Evolutionary conservation across 1,140 invertebrate species (phyloP).

Genomic region (Forficula auricularia): DNA sequence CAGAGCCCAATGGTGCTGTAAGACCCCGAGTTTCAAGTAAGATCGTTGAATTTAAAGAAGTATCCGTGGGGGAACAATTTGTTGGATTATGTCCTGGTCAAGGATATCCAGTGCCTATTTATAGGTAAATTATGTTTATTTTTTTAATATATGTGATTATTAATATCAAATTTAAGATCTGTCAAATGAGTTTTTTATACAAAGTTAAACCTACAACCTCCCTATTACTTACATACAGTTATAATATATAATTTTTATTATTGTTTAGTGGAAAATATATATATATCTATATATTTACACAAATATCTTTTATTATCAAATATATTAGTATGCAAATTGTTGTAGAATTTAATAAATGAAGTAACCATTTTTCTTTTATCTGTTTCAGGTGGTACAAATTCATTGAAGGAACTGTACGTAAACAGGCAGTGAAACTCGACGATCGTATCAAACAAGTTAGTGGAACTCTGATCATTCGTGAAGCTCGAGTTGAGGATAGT

Average conservation of each 20-base stretch:
- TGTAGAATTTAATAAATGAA: no score
- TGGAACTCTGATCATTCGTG: constrained; percentile 78
- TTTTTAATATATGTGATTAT: no score
- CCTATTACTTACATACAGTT: no score
- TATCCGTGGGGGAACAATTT: constrained; percentile 19
- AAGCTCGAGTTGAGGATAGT: constrained; percentile 77
- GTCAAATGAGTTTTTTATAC: no score
- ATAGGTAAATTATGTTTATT: constrained; percentile 18
- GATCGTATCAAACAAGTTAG: constrained; percentile 84
- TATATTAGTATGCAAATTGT: neutral
- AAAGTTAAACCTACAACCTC: no score
- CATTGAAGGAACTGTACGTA: constrained; percentile 62
- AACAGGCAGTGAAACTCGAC: constrained; percentile 65
- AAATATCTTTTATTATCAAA: no score
- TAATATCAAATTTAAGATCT: no score
- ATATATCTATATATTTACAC: no score
- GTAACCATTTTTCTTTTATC: constrained; percentile 17
- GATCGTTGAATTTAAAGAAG: constrained; percentile 27
- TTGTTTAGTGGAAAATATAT: no score
- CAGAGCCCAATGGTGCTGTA: constrained; percentile 32
- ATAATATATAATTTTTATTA: no score
- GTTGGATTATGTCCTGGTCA: constrained; percentile 24
- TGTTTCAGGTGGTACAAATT: constrained; percentile 85
- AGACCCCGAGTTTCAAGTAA: constrained; percentile 25
- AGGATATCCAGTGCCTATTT: constrained; percentile 20